These are phyloP conservation scores for Paratilapia polleni DNA, from an alignment of 2,113 vertebrate genomes.

Conservation along the genomic window DNA sequence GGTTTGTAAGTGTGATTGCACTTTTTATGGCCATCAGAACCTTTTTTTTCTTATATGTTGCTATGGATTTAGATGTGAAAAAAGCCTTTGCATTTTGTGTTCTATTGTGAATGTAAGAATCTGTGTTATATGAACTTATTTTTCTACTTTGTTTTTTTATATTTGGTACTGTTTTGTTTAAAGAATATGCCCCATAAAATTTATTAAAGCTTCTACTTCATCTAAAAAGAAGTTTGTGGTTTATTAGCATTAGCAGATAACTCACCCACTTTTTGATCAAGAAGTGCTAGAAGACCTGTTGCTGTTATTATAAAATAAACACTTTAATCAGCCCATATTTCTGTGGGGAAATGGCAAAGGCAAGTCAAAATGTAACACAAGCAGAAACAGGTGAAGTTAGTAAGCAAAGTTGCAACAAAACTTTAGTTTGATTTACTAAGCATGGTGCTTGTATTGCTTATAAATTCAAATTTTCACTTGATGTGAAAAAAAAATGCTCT, in stretches of 20 bases:
- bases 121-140: conserved; percentile 50
- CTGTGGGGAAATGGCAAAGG: no score
- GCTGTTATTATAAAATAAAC: no score
- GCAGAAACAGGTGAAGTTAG: no score
- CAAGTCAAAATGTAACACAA: no score
- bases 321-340: no score
- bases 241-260: background rate
- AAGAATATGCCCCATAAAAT: conserved; percentile 27
- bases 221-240: background rate
- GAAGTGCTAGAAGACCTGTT: background rate
- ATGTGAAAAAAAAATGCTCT: background rate
- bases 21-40: background rate
- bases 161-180: conserved; percentile 55
- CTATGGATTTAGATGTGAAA: conserved; percentile 45
- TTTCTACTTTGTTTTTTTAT: conserved; percentile 63
- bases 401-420: no score
- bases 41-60: conserved; percentile 10
- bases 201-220: conserved; percentile 60
- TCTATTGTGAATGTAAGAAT: conserved; percentile 61
- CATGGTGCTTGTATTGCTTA: background rate
- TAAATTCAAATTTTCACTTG: background rate
- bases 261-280: background rate
- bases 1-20: conserved; percentile 2
- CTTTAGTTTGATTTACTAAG: background rate
- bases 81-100: conserved; percentile 20